Base-by-base conservation (phyloP, 2,797 vertebrate genomes). In the Aulostomus chinensis region DNA sequence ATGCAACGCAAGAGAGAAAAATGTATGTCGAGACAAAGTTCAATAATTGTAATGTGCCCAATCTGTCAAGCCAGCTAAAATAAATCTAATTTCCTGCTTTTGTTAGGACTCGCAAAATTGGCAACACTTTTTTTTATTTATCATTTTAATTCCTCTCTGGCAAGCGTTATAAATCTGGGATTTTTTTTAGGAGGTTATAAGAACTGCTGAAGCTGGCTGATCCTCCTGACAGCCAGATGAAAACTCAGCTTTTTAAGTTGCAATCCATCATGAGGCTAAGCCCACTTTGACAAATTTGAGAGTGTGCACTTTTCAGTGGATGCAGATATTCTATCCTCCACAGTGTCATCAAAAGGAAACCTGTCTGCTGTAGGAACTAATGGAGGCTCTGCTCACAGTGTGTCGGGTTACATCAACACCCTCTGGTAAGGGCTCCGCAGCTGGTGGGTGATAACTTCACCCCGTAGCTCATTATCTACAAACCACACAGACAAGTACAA, bases 191-290 rank as follows among this genome's bases (percentile, higher is more conserved):
- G 47, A 54, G 58, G 57, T 66, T 78, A 41, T 33, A n/a, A 50
- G 52, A 83, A 78, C 5, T 75, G 78, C 75, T 84, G 76, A 80
- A 81, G 73, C 43, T 53, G 72, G 69, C 80, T 63, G 64, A 57
- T 62, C 45, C 45, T 67, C 64, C 57, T 64, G 74, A 77, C 58
- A 64, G 47, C 64, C 34, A 9, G 49, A 48, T 53, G 66, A 74
- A 75, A 84, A 49, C 71, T 74, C 79, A 79, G 80, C 80, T 77
- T 61, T 84, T 80, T 69, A 52, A 22, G 18, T 57, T 34, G 31
- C 53, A 59, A 84, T 84, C 80, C 73, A 80, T 83, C 79, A 81
- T 50, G 0, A 42, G 64, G 57, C 63, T 53, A 37, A 68, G 72
- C 41, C 2, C 8, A 10, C 49, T 60, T 22, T 64, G 64, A 69